These are phyloP conservation scores for Herpetotheres cachinnans DNA, from an alignment of 2,113 vertebrate species.

Conservation along the genomic window DNA sequence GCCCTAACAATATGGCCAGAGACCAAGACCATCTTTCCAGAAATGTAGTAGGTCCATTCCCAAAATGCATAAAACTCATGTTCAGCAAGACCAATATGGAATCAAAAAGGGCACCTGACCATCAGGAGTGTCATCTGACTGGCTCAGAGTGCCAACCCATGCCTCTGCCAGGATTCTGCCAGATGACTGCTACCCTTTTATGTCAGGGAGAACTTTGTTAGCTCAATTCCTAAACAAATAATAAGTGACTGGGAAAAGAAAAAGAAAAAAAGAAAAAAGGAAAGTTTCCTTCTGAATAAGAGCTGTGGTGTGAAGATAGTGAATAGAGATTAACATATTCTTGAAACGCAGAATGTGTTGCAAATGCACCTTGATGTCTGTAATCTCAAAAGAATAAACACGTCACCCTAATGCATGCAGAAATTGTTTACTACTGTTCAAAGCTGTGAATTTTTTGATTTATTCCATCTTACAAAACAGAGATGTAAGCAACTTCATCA, in stretches of 20 bases:
- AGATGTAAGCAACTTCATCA: neutral
- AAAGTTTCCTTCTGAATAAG: neutral
- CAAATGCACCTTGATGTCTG: constrained; percentile 20
- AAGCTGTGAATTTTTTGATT: neutral
- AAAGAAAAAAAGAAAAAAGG: neutral
- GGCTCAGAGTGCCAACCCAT: neutral
- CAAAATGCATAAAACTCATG: neutral
- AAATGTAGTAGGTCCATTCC: neutral
- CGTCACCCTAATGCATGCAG: neutral
- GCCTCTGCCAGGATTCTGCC: neutral
- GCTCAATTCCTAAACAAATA: neutral
- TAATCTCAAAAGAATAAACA: neutral
- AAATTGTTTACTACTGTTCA: constrained; percentile 26
- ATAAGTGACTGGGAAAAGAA: neutral
- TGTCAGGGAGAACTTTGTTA: neutral
- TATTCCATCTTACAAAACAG: constrained; percentile 6
- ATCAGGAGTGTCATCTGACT: neutral
- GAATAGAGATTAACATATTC: neutral
- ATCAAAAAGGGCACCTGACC: neutral
- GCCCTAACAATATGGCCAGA: neutral
- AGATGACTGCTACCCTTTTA: neutral
- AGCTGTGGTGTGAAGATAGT: neutral
- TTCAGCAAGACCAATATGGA: neutral
- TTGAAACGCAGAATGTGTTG: neutral
- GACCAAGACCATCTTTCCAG: neutral